Conservation (phyloP, 2,888 invertebrate species). For the Euplexia lucipara region DNA sequence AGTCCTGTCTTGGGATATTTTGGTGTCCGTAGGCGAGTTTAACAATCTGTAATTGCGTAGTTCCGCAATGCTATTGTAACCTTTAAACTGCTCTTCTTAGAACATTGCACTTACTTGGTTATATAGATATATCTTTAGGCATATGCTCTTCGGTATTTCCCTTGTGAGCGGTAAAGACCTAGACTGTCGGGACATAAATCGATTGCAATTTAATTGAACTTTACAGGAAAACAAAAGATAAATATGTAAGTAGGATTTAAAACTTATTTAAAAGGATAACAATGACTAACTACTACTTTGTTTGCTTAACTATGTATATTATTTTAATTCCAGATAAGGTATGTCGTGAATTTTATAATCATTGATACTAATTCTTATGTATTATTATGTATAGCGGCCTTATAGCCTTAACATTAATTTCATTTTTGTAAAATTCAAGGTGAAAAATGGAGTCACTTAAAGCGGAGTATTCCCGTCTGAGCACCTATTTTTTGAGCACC, state of each 20-base stretch:
- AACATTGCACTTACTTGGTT: not conserved
- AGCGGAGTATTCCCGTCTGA: too few relatives aligned
- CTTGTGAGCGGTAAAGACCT: not conserved
- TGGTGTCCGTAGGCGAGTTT: slow-evolving; percentile 40
- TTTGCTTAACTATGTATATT: not conserved
- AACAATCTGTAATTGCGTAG: slow-evolving; percentile 48
- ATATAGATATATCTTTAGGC: not conserved
- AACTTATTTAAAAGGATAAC: not conserved
- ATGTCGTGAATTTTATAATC: not conserved
- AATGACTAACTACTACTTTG: not conserved
- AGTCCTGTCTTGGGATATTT: slow-evolving; percentile 13
- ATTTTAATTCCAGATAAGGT: not conserved
- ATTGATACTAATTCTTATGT: too few relatives aligned
- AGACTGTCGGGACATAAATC: not conserved
- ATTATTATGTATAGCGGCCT: too few relatives aligned
- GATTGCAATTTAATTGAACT: not conserved
- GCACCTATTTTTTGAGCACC: too few relatives aligned
- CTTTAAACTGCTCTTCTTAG: slow-evolving; percentile 27
- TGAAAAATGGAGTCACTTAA: slow-evolving; percentile 3
- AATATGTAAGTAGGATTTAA: not conserved
- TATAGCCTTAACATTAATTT: slow-evolving; percentile 13
- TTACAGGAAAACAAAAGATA: not conserved
- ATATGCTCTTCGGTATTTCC: not conserved
- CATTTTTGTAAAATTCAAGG: slow-evolving; percentile 11
- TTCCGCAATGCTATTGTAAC: slow-evolving; percentile 41